Evolutionary conservation across 2,113 vertebrate species (phyloP).

Genomic region (Pedionomus torquatus): DNA sequence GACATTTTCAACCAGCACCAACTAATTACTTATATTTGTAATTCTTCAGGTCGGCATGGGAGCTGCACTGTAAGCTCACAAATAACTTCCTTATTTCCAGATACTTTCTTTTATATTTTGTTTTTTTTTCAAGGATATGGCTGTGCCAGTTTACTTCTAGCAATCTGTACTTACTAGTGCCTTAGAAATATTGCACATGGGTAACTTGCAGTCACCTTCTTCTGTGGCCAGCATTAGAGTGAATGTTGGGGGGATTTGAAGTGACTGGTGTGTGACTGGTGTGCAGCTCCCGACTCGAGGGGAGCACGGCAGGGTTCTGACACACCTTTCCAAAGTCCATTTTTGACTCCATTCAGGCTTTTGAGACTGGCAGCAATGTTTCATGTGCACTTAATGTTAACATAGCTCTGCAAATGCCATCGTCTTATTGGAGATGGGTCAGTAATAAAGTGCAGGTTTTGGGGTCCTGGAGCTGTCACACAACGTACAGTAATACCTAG

Average conservation of each 20-base stretch:
- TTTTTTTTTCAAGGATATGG: neutral
- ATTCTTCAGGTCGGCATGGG: neutral
- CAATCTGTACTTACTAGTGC: neutral
- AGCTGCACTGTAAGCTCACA: neutral
- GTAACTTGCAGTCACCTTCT: neutral
- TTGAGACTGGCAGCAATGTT: neutral
- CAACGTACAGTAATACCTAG: too few species aligned
- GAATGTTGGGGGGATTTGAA: neutral
- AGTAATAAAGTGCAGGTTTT: neutral
- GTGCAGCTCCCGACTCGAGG: neutral
- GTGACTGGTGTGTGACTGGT: neutral
- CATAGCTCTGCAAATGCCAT: neutral
- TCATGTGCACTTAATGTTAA: neutral
- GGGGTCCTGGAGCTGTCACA: neutral
- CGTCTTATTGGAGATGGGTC: neutral
- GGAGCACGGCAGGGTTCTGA: neutral
- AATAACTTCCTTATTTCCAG: neutral
- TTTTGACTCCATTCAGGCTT: neutral
- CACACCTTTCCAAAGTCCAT: fast-evolving
- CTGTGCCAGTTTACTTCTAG: neutral
- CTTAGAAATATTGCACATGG: neutral
- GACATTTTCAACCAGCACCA: neutral
- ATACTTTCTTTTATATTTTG: too few species aligned
- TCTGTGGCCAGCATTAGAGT: neutral
- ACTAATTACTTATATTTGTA: neutral